Evolutionary conservation across 2,113 vertebrate species (phyloP), one percentile per base, ranked within the genome.

Genomic region (Platichthys stellatus): DNA sequence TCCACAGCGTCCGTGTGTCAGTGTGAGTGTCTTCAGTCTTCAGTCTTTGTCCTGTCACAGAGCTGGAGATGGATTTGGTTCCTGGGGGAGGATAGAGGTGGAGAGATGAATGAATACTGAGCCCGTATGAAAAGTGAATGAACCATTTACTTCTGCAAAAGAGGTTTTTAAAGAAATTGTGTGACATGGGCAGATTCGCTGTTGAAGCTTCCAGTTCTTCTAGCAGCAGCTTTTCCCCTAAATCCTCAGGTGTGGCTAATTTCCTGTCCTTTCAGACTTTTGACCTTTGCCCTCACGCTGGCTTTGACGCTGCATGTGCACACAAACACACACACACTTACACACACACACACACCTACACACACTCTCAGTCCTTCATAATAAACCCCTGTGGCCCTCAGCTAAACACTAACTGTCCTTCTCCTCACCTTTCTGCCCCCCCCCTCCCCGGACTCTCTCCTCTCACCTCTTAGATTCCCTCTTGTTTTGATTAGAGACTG

Each of bases 231-330:
- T 81, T 69, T 23, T 23, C 28, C 51, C 38, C 38, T 64, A 83
- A 90, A 81, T 86, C 85, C 78, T 86, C 88, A 92, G 89, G 91
- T 91, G 89, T 84, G 72, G 76, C 86, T 86, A 66, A 90, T 90
- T 91, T 92, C 86, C 89, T 89, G 87, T 85, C 87, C 74, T 58
- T 43, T 56, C 72, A 69, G 82, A 84, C 84, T 82, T 83, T 83
- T 78, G 83, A 89, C 90, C 87, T 87, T 72, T 58, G 64, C 58
- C 74, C 87, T 43, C 51, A 66, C 12, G 35, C 53, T 74, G 62
- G 65, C 78, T 78, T 57, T 76, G 47, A 61, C 28, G 68, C 18
- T n/a, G 14, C 51, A 54, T 47, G 28, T 21, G 69, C 17, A 53
- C 70, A 57, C 45, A 75, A 21, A 61, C 63, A 60, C 24, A 43